A percentile compares a stretch with the other conserved stretches of the same genome.
phyloP scores from a whole-genome alignment of 2,113 vertebrate species.

The Thryonomys swinderianus region DNA sequence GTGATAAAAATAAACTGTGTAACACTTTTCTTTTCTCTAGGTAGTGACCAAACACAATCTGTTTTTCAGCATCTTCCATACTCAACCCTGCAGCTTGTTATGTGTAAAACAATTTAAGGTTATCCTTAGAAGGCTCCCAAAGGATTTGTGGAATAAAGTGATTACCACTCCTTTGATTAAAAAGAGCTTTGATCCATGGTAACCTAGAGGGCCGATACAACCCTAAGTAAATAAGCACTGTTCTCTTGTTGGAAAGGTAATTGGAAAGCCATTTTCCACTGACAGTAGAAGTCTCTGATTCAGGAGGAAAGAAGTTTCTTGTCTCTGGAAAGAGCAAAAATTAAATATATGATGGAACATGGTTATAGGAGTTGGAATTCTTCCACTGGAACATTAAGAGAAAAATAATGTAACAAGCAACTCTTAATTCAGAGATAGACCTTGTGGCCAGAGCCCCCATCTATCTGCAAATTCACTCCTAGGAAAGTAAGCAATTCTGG shows the following conservation, averaged over 20 bases:
- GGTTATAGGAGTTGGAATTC: background rate
- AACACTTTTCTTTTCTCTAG: background rate
- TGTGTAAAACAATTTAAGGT: conserved; percentile 12
- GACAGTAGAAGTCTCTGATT: conserved; percentile 27
- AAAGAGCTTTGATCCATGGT: conserved; percentile 26
- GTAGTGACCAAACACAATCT: background rate
- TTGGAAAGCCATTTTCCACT: conserved; percentile 56
- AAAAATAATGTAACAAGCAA: background rate
- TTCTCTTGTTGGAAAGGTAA: conserved; percentile 54
- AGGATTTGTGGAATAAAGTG: background rate
- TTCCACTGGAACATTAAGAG: background rate
- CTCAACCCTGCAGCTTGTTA: background rate
- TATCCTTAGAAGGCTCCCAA: background rate
- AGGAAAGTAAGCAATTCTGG: background rate
- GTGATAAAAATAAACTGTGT: background rate
- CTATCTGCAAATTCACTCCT: background rate
- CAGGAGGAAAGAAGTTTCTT: conserved; percentile 38
- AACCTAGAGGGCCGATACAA: background rate
- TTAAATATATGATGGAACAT: conserved; percentile 9
- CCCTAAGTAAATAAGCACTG: conserved; percentile 51
- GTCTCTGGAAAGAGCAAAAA: conserved; percentile 61
- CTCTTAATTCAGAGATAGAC: conserved; percentile 27
- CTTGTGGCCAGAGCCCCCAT: background rate
- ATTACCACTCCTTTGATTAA: conserved; percentile 51
- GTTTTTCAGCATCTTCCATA: background rate